phyloP scores from a whole-genome alignment of 2,113 vertebrate genomes.

The Megaceryle torquata region DNA sequence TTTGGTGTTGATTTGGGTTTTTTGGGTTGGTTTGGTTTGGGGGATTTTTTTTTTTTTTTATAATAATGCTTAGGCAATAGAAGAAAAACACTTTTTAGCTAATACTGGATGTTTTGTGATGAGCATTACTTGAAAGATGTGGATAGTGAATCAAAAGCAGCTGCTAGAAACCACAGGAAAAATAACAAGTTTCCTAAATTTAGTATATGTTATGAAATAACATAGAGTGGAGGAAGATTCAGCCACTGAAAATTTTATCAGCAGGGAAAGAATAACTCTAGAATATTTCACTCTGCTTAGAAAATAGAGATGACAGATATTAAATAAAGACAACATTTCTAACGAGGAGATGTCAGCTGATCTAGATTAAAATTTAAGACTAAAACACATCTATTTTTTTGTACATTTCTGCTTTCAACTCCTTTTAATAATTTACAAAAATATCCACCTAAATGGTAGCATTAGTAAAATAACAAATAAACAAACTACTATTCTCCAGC shows the following conservation, averaged over 20 bases:
- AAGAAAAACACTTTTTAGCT: conserved; percentile 8
- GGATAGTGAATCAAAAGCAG: conserved; percentile 51
- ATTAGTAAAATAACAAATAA: neutral
- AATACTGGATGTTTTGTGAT: conserved; percentile 24
- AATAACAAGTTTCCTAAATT: conserved; percentile 46
- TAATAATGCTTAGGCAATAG: conserved; percentile 1
- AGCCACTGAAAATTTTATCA: conserved; percentile 3
- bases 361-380: neutral
- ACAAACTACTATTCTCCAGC: neutral
- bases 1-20: neutral
- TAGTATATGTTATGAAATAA: conserved; percentile 49
- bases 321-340: neutral
- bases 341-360: neutral
- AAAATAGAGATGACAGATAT: neutral
- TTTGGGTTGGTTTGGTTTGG: too few species aligned
- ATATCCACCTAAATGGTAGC: neutral
- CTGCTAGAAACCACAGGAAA: conserved; percentile 20
- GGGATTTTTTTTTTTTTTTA: neutral
- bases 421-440: neutral
- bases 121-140: conserved; percentile 38
- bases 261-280: neutral
- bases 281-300: neutral
- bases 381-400: neutral
- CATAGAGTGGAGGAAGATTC: conserved; percentile 6
- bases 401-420: neutral